These are phyloP conservation scores for Plecotus auritus DNA, from an alignment of 2,113 vertebrate species.

Conservation along the genomic window DNA sequence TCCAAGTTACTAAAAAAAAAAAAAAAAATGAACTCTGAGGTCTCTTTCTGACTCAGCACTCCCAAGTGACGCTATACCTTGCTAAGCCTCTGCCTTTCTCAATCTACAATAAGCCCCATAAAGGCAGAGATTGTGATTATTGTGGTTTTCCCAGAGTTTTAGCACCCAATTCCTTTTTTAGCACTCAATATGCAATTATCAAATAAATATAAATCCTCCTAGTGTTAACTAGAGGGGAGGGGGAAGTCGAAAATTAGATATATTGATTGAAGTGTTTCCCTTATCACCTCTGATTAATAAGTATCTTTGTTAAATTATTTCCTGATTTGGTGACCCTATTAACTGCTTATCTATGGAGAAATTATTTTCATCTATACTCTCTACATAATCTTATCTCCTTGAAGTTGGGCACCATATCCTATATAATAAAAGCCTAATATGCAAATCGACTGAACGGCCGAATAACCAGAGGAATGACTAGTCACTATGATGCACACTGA, in stretches of 20 bases:
- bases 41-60: not conserved
- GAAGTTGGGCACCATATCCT: not conserved
- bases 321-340: not conserved
- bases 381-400: not conserved
- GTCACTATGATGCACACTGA: too few relatives aligned
- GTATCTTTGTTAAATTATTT: not conserved
- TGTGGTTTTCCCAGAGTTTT: not conserved
- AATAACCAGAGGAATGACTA: too few relatives aligned
- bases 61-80: not conserved
- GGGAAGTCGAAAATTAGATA: not conserved
- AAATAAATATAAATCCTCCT: not conserved
- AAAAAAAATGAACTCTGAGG: not conserved
- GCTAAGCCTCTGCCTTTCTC: not conserved
- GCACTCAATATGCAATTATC: not conserved
- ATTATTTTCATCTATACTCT: not conserved
- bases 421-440: too few relatives aligned
- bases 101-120: not conserved
- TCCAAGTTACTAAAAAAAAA: not conserved
- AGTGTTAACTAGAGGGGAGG: not conserved
- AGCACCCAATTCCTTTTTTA: not conserved
- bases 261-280: not conserved
- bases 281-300: not conserved
- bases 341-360: not conserved
- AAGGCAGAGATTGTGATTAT: not conserved
- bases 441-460: too few relatives aligned